A percentile compares a stretch with the other conserved stretches of the same genome.
Conservation (phyloP, 2,888 invertebrate genomes). For the Pollenia amentaria region DNA sequence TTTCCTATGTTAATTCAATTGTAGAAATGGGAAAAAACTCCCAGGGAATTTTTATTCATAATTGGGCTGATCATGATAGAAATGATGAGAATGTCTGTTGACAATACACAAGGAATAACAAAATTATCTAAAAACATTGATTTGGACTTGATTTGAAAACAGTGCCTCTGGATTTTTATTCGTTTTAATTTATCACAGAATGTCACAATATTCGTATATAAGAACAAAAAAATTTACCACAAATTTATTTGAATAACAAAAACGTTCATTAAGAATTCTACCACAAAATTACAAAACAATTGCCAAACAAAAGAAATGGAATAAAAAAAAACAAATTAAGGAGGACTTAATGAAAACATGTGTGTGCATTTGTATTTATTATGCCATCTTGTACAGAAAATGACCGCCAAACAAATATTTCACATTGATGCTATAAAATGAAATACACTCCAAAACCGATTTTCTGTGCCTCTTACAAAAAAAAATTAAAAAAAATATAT, state of each 20-base stretch:
- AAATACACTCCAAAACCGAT: conserved; percentile 9
- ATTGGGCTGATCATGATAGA: no score
- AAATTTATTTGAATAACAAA: neutral
- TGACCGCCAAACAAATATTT: conserved; percentile 79
- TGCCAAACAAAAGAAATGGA: conserved; percentile 48
- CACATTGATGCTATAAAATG: conserved; percentile 52
- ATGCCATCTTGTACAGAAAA: conserved; percentile 55
- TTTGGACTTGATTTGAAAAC: no score
- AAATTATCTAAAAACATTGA: no score
- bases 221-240: neutral
- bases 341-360: conserved; percentile 49
- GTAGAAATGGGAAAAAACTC: no score
- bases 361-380: conserved; percentile 34
- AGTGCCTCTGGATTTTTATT: no score
- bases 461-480: conserved; percentile 77
- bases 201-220: neutral
- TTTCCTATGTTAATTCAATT: no score
- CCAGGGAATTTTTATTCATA: no score
- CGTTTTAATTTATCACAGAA: no score
- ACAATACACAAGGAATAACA: no score
- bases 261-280: conserved; percentile 20
- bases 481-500: conserved; percentile 78
- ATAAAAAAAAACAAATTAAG: conserved; percentile 18
- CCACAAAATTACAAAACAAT: conserved; percentile 55
- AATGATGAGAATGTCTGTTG: no score